Evolutionary conservation across 2,113 vertebrate genomes (phyloP), one percentile per base, ranked within the genome.

Genomic region (Neogobius melanostomus): DNA sequence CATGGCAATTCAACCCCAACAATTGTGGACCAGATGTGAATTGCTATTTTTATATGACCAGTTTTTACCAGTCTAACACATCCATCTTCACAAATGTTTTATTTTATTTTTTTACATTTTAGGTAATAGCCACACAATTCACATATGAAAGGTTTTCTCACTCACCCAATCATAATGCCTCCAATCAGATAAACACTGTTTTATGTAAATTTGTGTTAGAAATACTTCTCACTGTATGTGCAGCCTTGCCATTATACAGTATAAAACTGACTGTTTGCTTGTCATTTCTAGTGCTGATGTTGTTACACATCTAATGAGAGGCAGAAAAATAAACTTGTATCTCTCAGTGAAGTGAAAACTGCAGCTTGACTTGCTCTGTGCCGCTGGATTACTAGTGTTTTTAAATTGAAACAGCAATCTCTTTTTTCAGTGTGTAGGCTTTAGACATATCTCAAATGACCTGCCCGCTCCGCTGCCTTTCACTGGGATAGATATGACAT

Each of bases 371-470:
- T 85, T 69, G 53, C 53, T 77, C 72, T 50, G 63, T 78, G 70
- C 74, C 54, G 73, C 62, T 81, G 72, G 74, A 87, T 85, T 81
- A 76, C 73, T 73, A 66, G 42, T 76, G 65, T 75, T 72, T 79
- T 56, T 56, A 75, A 79, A 85, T 85, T 82, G 85, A 87, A 89
- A 90, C 70, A 69, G 75, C 79, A 82, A 83, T 88, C 76, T 78
- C 72, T 81, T 70, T 73, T 74, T 81, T 77, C 68, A n/a, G 71
- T 67, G 15, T 72, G 66, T 68, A 70, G 82, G 72, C 72, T 88
- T 84, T 74, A 85, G 83, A 89, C 85, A 81, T 86, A 88, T 89
- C 87, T 89, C 83, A 86, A 85, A 85, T 88, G 90, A 89, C 83
- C 82, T 64, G 77, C 82, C 79, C 90, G 88, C 84, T 85, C 89